These are phyloP conservation scores for Chelmon rostratus DNA, from an alignment of 2,797 vertebrate species.

Conservation along the genomic window DNA sequence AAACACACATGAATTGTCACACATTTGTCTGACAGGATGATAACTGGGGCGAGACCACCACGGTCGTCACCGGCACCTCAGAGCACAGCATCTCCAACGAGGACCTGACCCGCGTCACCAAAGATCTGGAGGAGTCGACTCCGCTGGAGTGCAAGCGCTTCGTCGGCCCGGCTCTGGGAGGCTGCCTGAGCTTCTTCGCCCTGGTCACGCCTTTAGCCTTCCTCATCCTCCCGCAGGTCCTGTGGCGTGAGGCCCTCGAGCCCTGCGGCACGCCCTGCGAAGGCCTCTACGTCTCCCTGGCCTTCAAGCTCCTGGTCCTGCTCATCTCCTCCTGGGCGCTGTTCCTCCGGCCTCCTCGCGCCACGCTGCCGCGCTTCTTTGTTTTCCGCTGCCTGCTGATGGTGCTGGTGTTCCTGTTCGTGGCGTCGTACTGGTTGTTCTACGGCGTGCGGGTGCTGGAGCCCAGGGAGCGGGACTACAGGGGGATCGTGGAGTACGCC, in stretches of 20 bases:
- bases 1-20: too few relatives aligned
- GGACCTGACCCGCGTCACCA: slow-evolving; percentile 92
- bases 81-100: slow-evolving; percentile 96
- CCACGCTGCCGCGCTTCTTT: slow-evolving; percentile 91
- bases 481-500: slow-evolving; percentile 92
- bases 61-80: slow-evolving; percentile 93
- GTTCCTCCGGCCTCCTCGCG: slow-evolving; percentile 92
- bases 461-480: slow-evolving; percentile 89
- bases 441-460: slow-evolving; percentile 93
- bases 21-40: slow-evolving; percentile 92
- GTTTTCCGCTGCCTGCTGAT: slow-evolving; percentile 92
- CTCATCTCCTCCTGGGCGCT: slow-evolving; percentile 94
- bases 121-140: slow-evolving; percentile 94
- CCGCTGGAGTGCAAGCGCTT: slow-evolving; percentile 92
- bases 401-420: slow-evolving; percentile 93
- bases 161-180: slow-evolving; percentile 86
- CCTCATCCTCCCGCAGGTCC: slow-evolving; percentile 92
- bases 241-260: slow-evolving; percentile 90
- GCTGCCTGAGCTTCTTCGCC: slow-evolving; percentile 90
- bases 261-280: slow-evolving; percentile 92
- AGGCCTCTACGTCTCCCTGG: slow-evolving; percentile 93
- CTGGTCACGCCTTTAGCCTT: slow-evolving; percentile 92
- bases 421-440: slow-evolving; percentile 95
- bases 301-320: slow-evolving; percentile 94
- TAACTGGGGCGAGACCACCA: slow-evolving; percentile 97